Conservation (phyloP, 2,888 invertebrate species). For the Lasioglossum lativentre region DNA sequence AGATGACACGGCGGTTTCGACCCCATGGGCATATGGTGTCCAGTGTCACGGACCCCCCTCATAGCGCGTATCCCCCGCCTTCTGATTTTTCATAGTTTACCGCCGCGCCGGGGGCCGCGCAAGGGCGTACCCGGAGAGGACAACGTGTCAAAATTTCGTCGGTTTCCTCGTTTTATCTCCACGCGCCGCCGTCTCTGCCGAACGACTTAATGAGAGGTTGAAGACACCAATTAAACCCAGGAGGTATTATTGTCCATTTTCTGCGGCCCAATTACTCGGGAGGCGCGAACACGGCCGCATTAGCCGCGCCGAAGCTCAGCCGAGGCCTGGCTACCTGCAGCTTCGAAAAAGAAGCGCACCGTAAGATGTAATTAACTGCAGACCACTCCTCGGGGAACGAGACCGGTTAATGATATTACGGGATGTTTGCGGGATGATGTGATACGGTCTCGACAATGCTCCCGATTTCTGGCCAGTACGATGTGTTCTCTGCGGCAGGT, state of each 20-base stretch:
- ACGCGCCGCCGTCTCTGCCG: neutral
- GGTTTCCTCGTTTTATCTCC: neutral
- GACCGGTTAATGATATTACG: conserved; percentile 58
- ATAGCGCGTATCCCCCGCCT: neutral
- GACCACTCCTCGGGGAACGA: conserved; percentile 47
- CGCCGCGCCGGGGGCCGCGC: conserved; percentile 6
- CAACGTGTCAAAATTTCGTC: conserved; percentile 6
- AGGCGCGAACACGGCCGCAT: conserved; percentile 54
- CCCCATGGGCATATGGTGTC: conserved; percentile 40
- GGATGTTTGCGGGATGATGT: conserved; percentile 44
- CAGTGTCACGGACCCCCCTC: conserved; percentile 51
- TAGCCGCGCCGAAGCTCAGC: conserved; percentile 28
- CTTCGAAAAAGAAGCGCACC: conserved; percentile 47
- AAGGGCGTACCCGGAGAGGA: neutral
- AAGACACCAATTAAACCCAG: conserved; percentile 40
- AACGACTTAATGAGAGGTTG: conserved; percentile 21
- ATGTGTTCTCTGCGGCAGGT: too few relatives aligned
- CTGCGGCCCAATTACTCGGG: conserved; percentile 48
- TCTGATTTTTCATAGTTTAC: conserved; percentile 22
- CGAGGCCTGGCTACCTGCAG: conserved; percentile 43
- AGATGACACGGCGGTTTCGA: conserved; percentile 63
- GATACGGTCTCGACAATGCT: conserved; percentile 47
- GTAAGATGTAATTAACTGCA: conserved; percentile 57
- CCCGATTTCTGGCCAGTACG: neutral
- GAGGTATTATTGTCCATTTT: conserved; percentile 40